Base-by-base conservation (phyloP, 2,113 vertebrate genomes). In the Eolophus roseicapilla region DNA sequence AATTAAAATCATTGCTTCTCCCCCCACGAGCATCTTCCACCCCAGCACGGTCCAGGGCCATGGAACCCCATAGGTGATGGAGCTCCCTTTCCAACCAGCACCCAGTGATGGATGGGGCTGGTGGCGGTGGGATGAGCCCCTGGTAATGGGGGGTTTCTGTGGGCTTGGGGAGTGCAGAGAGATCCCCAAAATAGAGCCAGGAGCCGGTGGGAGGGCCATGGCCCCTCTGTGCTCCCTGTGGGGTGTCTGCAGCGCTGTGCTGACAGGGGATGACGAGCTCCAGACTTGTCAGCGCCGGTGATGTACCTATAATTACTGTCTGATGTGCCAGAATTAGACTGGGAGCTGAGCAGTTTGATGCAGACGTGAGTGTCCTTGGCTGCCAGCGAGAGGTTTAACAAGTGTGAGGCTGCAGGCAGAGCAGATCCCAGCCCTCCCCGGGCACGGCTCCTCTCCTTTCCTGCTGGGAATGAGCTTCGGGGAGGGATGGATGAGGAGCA, bases 261-360 rank as follows among this genome's bases (percentile, higher is more conserved):
- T 97, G 98, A 97, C 97, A 96, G 98, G 96, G 97, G 95, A 96
- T 75, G 93, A 96, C 25, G 85, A 85, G 95, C 97, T 94, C 82
- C 91, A 19, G 92, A 76, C 35, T 62, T 97, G 97, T 97, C 97
- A 97, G 97, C 4, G 13, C 88, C 8, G 80, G 82, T 96, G 97
- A 96, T 92, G 96, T 80, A 87, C 96, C 98, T 95, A 78, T 98
- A 98, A 98, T 98, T 97, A 98, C 97, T 80, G 97, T 94, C 98
- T 97, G 98, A 95, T 95, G 97, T 18, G 95, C 98, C 96, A 82
- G 97, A 98, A 98, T 98, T 97, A 98, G 97, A 91, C 94, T 16
- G 90, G 41, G 77, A 39, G 75, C 59, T 9, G 82, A 97, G 97
- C 24, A 33, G 86, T 28, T 82, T 85, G 95, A 79, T 88, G 88